Percentiles rank a stretch among this genome's conserved stretches.
Conservation (phyloP, 2,113 vertebrate genomes). For the Hymenochirus boettgeri region DNA sequence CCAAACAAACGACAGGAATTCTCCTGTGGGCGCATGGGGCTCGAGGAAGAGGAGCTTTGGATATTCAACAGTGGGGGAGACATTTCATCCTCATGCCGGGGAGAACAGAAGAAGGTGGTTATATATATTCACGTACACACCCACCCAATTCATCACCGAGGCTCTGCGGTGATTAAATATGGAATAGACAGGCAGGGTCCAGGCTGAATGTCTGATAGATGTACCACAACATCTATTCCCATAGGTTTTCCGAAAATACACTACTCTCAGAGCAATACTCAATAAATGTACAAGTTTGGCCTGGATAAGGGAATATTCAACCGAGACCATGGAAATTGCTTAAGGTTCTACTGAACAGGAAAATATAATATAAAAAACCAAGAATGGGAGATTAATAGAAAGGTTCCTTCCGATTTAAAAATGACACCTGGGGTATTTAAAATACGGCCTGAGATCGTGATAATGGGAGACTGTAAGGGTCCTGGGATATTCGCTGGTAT, state of each 20-base stretch:
- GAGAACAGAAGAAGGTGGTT: conserved; percentile 2
- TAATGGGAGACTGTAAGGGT: no score
- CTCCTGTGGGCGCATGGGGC: not conserved
- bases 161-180: conserved; percentile 13
- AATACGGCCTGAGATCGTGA: no score
- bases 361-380: no score
- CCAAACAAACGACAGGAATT: conserved; percentile 5
- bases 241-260: not conserved
- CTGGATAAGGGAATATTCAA: not conserved
- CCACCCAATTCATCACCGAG: not conserved
- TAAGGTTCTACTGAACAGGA: no score
- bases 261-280: not conserved
- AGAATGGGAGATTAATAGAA: no score
- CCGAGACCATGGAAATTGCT: no score
- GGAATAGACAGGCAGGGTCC: not conserved
- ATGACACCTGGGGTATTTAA: no score
- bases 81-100: not conserved
- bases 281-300: not conserved
- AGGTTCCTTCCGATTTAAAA: no score
- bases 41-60: conserved; percentile 1
- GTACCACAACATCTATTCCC: not conserved
- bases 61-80: conserved; percentile 17
- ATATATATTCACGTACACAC: not conserved
- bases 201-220: not conserved
- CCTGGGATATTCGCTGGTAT: no score